Evolutionary conservation across 2,797 vertebrate genomes (phyloP).

Genomic region (Coccyzus lansbergi): DNA sequence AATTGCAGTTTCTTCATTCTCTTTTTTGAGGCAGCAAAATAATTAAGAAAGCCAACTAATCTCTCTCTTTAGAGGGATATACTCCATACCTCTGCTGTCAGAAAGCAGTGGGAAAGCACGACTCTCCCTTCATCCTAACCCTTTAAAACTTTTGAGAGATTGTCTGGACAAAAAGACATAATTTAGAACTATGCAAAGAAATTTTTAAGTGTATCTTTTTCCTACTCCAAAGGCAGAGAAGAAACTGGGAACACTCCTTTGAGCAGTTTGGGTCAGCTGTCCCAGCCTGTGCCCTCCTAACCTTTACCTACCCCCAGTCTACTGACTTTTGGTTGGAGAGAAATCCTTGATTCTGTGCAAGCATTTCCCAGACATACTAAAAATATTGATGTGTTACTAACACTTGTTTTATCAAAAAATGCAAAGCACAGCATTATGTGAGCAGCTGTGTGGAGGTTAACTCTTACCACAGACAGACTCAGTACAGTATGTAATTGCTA

Average conservation of each 20-base stretch:
- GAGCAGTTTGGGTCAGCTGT: not conserved
- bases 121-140: not conserved
- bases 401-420: not conserved
- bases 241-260: not conserved
- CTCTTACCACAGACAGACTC: not conserved
- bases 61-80: not conserved
- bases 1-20: not conserved
- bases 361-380: not conserved
- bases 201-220: not conserved
- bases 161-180: not conserved
- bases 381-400: not conserved
- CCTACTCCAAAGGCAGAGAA: not conserved
- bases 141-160: not conserved
- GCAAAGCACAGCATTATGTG: not conserved
- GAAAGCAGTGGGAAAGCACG: not conserved
- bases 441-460: not conserved
- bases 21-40: not conserved
- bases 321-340: not conserved
- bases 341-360: not conserved
- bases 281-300: not conserved
- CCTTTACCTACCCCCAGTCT: not conserved
- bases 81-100: not conserved
- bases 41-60: not conserved
- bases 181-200: not conserved
- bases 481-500: not conserved